Percentiles rank a stretch among this genome's conserved stretches.
Conservation (phyloP, 2,113 vertebrate genomes). For the Noturus placidus region DNA sequence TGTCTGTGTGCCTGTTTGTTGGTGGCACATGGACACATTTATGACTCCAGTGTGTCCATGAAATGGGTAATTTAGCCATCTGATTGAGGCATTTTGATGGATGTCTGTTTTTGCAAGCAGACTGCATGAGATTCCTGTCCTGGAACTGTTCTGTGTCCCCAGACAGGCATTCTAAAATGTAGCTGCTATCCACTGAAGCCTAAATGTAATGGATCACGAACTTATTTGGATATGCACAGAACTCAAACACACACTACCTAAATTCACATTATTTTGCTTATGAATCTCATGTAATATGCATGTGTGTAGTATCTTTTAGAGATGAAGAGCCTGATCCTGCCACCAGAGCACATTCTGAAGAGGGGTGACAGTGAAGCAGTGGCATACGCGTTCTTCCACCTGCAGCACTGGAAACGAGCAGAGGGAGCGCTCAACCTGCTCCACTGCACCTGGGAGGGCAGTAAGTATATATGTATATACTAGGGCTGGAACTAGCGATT, state of each 20-base stretch:
- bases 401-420: conserved; percentile 98
- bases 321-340: conserved; percentile 98
- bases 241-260: not conserved
- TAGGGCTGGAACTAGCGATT: too few species aligned
- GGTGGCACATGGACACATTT: conserved; percentile 16
- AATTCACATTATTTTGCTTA: not conserved
- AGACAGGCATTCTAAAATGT: not conserved
- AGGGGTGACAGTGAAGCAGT: conserved; percentile 97
- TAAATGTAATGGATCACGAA: not conserved
- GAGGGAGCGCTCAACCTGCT: conserved; percentile 95
- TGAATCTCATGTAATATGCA: not conserved
- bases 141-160: not conserved
- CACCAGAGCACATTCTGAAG: conserved; percentile 97
- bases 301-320: conserved; percentile 89
- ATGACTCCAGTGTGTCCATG: conserved; percentile 15
- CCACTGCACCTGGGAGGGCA: conserved; percentile 99
- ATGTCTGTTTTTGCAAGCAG: conserved; percentile 14
- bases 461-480: conserved; percentile 72
- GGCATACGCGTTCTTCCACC: conserved; percentile 97
- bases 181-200: not conserved
- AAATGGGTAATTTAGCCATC: conserved; percentile 27
- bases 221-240: not conserved
- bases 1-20: conserved; percentile 13
- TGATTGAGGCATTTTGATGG: not conserved
- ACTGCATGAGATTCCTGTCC: not conserved